These are phyloP conservation scores for Drosophila bunnanda DNA, from an alignment of 2,888 invertebrate species.

Conservation along the genomic window DNA sequence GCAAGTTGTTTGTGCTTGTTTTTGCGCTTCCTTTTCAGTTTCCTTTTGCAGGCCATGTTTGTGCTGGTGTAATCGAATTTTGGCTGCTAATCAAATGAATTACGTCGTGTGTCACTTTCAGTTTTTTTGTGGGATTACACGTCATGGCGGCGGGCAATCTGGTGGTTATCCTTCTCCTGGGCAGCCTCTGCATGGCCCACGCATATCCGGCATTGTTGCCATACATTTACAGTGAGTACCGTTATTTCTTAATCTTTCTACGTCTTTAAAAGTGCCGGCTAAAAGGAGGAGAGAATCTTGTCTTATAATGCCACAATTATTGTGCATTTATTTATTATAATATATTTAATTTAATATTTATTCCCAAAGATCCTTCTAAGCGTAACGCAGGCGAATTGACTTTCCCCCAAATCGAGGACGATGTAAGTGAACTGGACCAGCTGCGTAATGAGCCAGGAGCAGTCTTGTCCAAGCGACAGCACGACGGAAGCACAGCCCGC, in stretches of 20 bases:
- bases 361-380: constrained; percentile 53
- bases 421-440: constrained; percentile 86
- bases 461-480: constrained; percentile 52
- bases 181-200: constrained; percentile 71
- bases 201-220: constrained; percentile 81
- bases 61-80: constrained; percentile 53
- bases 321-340: background rate
- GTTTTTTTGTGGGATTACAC: constrained; percentile 38
- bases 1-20: constrained; percentile 38
- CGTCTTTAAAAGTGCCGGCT: background rate
- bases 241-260: background rate
- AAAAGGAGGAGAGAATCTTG: no score
- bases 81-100: constrained; percentile 68
- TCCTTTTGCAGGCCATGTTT: constrained; percentile 17
- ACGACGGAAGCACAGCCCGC: constrained; percentile 55
- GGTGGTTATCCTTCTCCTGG: constrained; percentile 70
- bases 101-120: constrained; percentile 62
- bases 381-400: constrained; percentile 42
- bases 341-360: background rate
- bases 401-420: constrained; percentile 85
- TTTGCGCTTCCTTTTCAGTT: constrained; percentile 19
- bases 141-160: constrained; percentile 76
- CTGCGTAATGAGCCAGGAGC: constrained; percentile 50
- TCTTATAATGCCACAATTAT: background rate
- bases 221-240: constrained; percentile 69